phyloP scores from a whole-genome alignment of 2,113 vertebrate species.

The Chauna torquata region DNA sequence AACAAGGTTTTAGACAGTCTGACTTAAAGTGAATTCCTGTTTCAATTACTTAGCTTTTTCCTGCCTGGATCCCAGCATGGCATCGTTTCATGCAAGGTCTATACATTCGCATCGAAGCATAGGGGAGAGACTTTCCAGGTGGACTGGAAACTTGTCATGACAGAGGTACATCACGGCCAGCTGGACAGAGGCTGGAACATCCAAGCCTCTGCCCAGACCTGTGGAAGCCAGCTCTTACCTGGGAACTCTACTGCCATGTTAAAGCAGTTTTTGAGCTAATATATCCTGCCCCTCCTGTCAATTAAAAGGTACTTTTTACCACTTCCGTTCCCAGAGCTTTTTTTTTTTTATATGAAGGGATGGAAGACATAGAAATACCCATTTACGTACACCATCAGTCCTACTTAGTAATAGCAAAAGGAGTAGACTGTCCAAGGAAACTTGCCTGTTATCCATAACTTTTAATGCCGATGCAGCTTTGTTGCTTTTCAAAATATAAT shows the following conservation, averaged over 20 bases:
- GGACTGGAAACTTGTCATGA: neutral
- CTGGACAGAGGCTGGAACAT: neutral
- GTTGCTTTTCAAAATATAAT: neutral
- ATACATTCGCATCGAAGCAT: neutral
- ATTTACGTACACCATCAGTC: neutral
- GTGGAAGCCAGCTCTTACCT: neutral
- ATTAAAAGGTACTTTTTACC: neutral
- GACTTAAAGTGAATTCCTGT: neutral
- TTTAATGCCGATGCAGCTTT: neutral
- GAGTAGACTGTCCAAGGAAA: neutral
- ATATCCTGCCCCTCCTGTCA: neutral
- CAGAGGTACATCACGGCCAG: neutral
- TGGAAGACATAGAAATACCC: neutral
- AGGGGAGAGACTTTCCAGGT: fast-evolving
- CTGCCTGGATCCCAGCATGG: neutral
- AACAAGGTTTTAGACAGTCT: neutral
- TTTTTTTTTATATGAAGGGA: neutral
- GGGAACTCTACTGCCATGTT: neutral
- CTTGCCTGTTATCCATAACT: neutral
- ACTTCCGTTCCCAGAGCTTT: neutral
- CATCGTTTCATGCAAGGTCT: neutral
- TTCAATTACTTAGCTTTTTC: neutral
- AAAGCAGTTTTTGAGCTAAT: neutral
- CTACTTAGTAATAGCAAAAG: neutral
- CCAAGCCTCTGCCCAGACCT: neutral